Conservation (phyloP, 1,140 invertebrate genomes). For the Lepidotrigona ventralis region DNA sequence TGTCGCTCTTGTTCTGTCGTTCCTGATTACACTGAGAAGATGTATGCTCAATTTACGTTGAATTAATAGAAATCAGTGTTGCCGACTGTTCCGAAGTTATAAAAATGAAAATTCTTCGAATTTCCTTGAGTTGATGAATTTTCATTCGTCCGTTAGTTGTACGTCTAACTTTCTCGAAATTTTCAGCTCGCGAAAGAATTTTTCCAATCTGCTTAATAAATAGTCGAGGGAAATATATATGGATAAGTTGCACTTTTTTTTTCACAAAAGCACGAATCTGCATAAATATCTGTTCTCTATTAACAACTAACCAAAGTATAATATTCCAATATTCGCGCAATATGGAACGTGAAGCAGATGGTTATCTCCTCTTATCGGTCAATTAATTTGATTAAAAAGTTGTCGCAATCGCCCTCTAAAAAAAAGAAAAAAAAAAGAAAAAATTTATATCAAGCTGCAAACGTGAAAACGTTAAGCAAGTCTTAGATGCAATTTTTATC, state of each 20-base stretch:
- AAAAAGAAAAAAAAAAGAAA: not conserved
- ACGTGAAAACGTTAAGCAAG: not conserved
- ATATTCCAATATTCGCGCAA: not conserved
- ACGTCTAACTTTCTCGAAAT: too few relatives aligned
- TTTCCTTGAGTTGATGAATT: not conserved
- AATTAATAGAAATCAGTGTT: not conserved
- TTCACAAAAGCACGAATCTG: not conserved
- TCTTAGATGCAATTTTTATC: conserved; percentile 2
- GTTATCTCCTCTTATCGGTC: not conserved
- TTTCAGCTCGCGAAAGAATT: too few relatives aligned
- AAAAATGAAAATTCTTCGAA: not conserved
- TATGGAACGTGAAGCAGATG: not conserved
- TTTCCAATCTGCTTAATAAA: too few relatives aligned
- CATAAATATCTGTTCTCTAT: not conserved
- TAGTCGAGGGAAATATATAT: too few relatives aligned
- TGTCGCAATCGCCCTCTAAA: not conserved
- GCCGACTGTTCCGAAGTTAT: not conserved
- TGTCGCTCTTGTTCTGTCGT: conserved; percentile 8
- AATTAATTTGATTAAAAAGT: not conserved
- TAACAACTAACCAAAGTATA: not conserved
- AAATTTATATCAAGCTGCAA: not conserved
- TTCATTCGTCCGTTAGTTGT: too few relatives aligned
- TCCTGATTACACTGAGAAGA: not conserved
- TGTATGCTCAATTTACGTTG: not conserved
- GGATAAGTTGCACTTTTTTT: too few relatives aligned